A percentile compares a stretch with the other conserved stretches of the same genome.
phyloP scores from a whole-genome alignment of 1,140 invertebrate genomes.

The Sarcophaga peregrina region DNA sequence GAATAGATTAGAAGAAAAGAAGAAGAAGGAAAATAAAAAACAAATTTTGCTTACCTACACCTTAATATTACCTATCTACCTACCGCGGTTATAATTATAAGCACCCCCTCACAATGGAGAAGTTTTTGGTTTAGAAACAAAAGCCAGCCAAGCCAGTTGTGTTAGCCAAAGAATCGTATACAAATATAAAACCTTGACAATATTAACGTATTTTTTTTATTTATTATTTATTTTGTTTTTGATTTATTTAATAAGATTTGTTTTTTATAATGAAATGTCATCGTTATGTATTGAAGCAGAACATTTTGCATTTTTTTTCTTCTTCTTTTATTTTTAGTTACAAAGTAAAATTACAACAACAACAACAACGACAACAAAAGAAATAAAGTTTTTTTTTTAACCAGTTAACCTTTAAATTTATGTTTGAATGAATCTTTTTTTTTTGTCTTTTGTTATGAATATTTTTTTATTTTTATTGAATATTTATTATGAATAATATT shows the following conservation, averaged over 20 bases:
- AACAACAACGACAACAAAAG: background rate
- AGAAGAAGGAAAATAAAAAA: too few relatives aligned
- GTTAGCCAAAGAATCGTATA: background rate
- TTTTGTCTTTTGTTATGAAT: background rate
- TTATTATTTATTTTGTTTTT: too few relatives aligned
- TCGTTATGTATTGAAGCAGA: background rate
- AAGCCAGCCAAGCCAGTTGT: background rate
- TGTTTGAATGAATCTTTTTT: background rate
- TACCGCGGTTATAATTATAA: background rate
- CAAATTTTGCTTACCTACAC: too few relatives aligned
- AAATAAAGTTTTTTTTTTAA: background rate
- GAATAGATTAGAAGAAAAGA: too few relatives aligned
- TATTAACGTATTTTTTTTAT: background rate
- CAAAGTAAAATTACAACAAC: background rate
- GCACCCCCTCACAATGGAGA: background rate
- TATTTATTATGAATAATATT: too few relatives aligned
- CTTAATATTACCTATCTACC: background rate
- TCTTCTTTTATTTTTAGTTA: too few relatives aligned
- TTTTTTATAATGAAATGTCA: conserved; percentile 9
- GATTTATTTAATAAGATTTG: too few relatives aligned
- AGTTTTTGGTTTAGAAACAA: background rate
- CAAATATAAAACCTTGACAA: background rate
- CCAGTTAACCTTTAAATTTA: background rate
- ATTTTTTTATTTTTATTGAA: background rate
- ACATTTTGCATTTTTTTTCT: background rate